Conservation (phyloP, 2,797 vertebrate genomes). For the Psittacula echo region DNA sequence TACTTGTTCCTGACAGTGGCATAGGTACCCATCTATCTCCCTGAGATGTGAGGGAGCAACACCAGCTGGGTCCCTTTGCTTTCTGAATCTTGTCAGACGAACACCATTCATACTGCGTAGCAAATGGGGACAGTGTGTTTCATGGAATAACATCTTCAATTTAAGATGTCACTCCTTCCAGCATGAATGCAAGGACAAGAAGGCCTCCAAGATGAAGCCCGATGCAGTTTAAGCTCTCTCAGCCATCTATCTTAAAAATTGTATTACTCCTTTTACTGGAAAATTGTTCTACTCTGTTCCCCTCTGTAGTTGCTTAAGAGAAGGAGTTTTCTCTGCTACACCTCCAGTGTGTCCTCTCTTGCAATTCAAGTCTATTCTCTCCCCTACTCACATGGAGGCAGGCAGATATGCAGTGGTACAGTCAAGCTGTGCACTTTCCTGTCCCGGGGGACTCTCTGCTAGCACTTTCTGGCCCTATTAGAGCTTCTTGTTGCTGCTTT, state of each 20-base stretch:
- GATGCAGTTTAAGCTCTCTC: neutral
- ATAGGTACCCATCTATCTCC: neutral
- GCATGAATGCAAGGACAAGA: neutral
- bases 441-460: neutral
- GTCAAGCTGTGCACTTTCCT: neutral
- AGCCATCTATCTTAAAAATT: neutral
- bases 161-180: neutral
- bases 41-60: neutral
- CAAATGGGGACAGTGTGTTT: neutral
- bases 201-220: neutral
- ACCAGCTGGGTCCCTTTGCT: neutral
- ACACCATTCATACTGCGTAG: neutral
- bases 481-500: conserved; percentile 9
- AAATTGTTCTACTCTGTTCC: neutral
- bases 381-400: fast-evolving
- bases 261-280: neutral
- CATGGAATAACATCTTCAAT: neutral
- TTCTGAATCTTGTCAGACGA: neutral
- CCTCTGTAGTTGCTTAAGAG: neutral
- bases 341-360: neutral
- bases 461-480: neutral
- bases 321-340: neutral
- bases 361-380: neutral
- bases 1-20: neutral
- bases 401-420: neutral